phyloP scores from a whole-genome alignment of 92 coral and sea anemone species.

The Hydrozoanthus gracilis region DNA sequence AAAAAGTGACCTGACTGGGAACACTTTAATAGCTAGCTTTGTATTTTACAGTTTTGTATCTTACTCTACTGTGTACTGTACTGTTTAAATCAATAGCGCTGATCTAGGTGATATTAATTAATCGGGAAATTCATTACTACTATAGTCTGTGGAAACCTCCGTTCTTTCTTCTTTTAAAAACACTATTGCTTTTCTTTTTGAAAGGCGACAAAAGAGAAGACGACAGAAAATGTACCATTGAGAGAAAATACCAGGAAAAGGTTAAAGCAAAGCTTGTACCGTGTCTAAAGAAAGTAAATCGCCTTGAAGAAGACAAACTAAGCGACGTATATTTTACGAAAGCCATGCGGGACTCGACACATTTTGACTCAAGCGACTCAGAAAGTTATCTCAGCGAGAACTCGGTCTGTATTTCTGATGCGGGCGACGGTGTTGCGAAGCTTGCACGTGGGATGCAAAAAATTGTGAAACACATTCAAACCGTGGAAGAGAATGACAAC shows the following conservation, averaged over 20 bases:
- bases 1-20: no score
- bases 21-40: no score
- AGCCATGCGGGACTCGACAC: conserved; percentile 20
- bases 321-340: neutral
- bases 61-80: no score
- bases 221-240: no score
- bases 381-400: conserved; percentile 48
- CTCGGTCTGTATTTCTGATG: conserved; percentile 38
- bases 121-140: no score
- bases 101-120: no score
- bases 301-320: neutral
- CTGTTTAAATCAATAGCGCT: no score
- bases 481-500: conserved; percentile 54
- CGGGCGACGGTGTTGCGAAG: conserved; percentile 62
- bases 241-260: neutral
- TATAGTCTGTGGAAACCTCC: no score
- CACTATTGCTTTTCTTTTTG: no score
- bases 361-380: neutral
- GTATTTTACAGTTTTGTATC: no score
- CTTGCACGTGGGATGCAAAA: conserved; percentile 64
- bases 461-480: conserved; percentile 72
- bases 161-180: no score
- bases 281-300: neutral
- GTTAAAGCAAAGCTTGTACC: neutral
- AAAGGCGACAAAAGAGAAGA: neutral